phyloP scores from a whole-genome alignment of 1,140 invertebrate species.

The Hypsibius dujardini region DNA sequence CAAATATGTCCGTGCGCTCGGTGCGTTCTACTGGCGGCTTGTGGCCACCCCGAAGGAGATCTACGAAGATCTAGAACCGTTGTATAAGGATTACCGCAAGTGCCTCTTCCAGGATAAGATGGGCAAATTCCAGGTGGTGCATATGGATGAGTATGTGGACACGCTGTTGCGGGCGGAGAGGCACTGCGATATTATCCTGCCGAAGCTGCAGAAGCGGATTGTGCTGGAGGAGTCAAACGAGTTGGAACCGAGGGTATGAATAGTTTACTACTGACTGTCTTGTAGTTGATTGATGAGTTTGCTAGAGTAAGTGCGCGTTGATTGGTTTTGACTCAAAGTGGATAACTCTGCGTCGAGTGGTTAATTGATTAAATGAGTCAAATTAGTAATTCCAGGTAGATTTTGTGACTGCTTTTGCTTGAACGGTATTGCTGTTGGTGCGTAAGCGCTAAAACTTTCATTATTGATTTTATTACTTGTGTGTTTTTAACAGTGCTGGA shows the following conservation, averaged over 20 bases:
- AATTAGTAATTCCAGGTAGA: no score
- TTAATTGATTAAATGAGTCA: no score
- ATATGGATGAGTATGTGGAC: slow-evolving; percentile 98
- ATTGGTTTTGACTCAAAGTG: no score
- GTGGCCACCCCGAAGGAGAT: slow-evolving; percentile 84
- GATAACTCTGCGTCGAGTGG: no score
- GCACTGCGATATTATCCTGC: slow-evolving; percentile 82
- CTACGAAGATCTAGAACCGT: slow-evolving; percentile 93
- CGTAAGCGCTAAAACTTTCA: no score
- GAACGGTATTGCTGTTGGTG: no score
- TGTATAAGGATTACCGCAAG: slow-evolving; percentile 94
- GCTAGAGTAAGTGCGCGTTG: no score
- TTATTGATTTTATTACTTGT: no score
- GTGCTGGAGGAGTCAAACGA: slow-evolving; percentile 87
- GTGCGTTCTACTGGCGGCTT: slow-evolving; percentile 85
- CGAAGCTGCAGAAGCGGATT: slow-evolving; percentile 60
- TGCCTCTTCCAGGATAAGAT: slow-evolving; percentile 60
- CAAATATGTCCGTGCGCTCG: slow-evolving; percentile 90
- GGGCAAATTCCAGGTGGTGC: slow-evolving; percentile 69
- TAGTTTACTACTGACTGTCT: no score
- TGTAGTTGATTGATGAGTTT: no score
- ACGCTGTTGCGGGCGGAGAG: slow-evolving; percentile 75
- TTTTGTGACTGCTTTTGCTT: no score
- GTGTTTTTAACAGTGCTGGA: no score
- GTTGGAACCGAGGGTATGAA: slow-evolving; percentile 66